These are phyloP conservation scores for Ambastaia sidthimunki DNA, from an alignment of 2,797 vertebrate genomes.

Conservation along the genomic window DNA sequence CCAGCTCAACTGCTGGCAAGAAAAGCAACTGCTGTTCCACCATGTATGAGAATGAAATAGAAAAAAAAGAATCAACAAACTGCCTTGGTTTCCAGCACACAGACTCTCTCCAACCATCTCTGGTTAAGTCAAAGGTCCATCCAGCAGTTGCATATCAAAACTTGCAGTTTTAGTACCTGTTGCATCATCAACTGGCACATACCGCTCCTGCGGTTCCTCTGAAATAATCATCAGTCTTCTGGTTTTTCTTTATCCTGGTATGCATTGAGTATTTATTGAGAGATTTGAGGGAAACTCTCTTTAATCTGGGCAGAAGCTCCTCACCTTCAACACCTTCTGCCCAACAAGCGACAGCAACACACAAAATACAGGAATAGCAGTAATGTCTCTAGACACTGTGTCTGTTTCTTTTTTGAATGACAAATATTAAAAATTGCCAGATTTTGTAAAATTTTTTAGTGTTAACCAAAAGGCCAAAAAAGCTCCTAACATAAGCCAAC, in stretches of 20 bases:
- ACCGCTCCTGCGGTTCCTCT: background rate
- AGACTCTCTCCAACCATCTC: background rate
- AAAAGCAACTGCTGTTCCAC: slow-evolving; percentile 3
- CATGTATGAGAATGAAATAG: background rate
- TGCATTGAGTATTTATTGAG: background rate
- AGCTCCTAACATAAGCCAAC: background rate
- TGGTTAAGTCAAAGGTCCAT: background rate
- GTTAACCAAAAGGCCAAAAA: background rate
- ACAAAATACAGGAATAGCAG: background rate
- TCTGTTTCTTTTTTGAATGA: background rate
- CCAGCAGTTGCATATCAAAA: background rate
- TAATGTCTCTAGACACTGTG: background rate
- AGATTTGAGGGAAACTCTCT: background rate
- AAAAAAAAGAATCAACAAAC: background rate
- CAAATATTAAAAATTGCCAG: background rate
- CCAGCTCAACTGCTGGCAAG: slow-evolving; percentile 26
- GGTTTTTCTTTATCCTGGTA: background rate
- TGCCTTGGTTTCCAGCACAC: background rate
- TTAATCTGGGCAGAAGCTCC: slow-evolving; percentile 10
- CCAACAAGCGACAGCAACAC: background rate
- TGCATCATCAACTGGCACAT: background rate
- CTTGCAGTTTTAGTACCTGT: too few relatives aligned
- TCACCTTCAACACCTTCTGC: slow-evolving; percentile 1
- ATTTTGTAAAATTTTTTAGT: too few relatives aligned
- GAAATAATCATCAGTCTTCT: background rate